Evolutionary conservation across 2,113 vertebrate species (phyloP).

Genomic region (Cariama cristata): DNA sequence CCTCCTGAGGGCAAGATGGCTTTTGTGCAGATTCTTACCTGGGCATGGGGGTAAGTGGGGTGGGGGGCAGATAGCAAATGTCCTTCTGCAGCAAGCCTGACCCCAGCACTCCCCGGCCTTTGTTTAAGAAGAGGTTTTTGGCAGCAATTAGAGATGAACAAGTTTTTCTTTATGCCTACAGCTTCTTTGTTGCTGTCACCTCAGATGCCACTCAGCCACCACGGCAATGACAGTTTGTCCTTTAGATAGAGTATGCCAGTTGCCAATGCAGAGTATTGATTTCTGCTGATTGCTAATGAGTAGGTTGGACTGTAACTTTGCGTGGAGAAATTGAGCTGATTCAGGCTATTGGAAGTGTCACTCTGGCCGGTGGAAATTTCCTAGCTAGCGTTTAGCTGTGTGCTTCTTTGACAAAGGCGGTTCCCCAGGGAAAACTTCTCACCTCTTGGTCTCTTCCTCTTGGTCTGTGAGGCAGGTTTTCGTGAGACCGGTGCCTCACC

Average conservation of each 20-base stretch:
- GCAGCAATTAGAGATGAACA: not conserved
- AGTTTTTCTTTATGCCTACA: not conserved
- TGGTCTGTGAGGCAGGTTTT: not conserved
- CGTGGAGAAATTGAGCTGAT: not conserved
- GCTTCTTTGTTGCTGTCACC: not conserved
- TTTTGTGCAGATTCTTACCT: not conserved
- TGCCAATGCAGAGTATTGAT: slow-evolving; percentile 46
- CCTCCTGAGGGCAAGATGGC: not conserved
- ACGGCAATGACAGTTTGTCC: not conserved
- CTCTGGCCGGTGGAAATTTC: not conserved
- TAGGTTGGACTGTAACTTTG: slow-evolving; percentile 21
- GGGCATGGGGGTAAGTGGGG: not conserved
- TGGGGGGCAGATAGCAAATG: not conserved
- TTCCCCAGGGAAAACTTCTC: not conserved
- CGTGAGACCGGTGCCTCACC: not conserved
- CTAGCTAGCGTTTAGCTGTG: not conserved
- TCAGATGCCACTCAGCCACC: not conserved
- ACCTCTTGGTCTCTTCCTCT: not conserved
- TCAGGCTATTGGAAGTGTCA: not conserved
- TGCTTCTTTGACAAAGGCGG: not conserved
- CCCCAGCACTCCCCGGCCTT: not conserved
- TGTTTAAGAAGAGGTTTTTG: not conserved
- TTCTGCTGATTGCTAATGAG: slow-evolving; percentile 55
- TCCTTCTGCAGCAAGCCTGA: not conserved
- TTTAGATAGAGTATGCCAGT: not conserved